A percentile compares a stretch with the other conserved stretches of the same genome.
These are phyloP conservation scores for Acanthornis magna DNA, from an alignment of 2,797 vertebrate genomes.

Conservation along the genomic window DNA sequence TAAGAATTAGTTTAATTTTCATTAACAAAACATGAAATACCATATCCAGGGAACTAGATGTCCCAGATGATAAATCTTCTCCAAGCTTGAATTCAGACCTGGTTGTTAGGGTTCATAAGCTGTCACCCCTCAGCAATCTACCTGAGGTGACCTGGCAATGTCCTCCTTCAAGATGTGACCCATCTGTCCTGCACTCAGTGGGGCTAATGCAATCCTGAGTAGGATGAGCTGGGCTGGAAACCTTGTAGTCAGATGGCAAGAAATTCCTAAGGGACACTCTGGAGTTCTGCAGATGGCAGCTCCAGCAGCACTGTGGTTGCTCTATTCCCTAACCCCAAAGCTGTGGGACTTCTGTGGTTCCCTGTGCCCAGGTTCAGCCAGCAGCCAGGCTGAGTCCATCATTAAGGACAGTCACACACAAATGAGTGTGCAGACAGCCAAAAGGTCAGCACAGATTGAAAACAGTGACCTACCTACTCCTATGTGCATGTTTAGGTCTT, in stretches of 20 bases:
- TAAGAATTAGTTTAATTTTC: not conserved
- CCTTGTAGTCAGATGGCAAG: not conserved
- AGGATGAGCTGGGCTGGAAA: not conserved
- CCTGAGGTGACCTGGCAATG: not conserved
- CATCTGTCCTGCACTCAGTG: not conserved
- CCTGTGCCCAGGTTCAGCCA: not conserved
- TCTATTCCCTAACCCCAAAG: not conserved
- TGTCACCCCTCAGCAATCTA: not conserved
- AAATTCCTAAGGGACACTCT: not conserved
- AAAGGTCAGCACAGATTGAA: not conserved
- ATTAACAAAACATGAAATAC: not conserved
- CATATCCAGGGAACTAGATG: not conserved
- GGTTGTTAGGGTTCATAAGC: not conserved
- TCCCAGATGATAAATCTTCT: not conserved
- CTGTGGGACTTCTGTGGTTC: not conserved
- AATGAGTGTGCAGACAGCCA: not conserved
- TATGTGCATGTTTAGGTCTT: not conserved
- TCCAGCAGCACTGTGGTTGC: not conserved
- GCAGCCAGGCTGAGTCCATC: not conserved
- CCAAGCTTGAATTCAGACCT: not conserved
- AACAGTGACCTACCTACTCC: not conserved
- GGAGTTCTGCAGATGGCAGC: not conserved
- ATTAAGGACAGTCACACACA: rapidly evolving
- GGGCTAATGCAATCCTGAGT: not conserved
- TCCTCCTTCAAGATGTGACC: not conserved